Evolutionary conservation across 2,888 invertebrate species (phyloP).

Genomic region (Flexamia atlantica): DNA sequence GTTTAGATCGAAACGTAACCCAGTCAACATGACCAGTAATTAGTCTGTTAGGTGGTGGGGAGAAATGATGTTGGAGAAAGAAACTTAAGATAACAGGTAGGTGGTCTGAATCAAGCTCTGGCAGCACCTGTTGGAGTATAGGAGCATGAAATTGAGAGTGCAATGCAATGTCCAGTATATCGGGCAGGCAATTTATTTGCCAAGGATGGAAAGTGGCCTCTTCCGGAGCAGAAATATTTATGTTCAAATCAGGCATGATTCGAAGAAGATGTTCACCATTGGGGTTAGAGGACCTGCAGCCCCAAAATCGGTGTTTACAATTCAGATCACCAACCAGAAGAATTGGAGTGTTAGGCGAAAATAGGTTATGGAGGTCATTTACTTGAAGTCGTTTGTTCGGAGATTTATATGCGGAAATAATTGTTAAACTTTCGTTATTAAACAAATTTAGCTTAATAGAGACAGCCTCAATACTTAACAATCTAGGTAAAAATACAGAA

Average conservation of each 20-base stretch:
- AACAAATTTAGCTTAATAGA: no score
- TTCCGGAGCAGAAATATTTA: neutral
- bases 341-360: neutral
- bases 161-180: neutral
- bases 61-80: neutral
- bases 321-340: neutral
- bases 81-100: constrained; percentile 10
- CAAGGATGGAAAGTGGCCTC: neutral
- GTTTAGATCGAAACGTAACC: neutral
- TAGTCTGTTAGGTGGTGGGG: neutral
- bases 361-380: no score
- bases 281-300: neutral
- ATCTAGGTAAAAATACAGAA: no score
- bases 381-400: no score
- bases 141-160: neutral
- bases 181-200: neutral
- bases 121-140: neutral
- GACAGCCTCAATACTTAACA: no score
- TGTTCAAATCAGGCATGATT: neutral
- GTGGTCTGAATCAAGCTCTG: neutral
- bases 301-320: neutral
- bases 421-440: no score
- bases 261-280: neutral
- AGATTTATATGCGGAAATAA: no score
- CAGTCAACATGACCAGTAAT: neutral